Evolutionary conservation across 2,113 vertebrate species (phyloP).

Genomic region (Chloropsis hardwickii): DNA sequence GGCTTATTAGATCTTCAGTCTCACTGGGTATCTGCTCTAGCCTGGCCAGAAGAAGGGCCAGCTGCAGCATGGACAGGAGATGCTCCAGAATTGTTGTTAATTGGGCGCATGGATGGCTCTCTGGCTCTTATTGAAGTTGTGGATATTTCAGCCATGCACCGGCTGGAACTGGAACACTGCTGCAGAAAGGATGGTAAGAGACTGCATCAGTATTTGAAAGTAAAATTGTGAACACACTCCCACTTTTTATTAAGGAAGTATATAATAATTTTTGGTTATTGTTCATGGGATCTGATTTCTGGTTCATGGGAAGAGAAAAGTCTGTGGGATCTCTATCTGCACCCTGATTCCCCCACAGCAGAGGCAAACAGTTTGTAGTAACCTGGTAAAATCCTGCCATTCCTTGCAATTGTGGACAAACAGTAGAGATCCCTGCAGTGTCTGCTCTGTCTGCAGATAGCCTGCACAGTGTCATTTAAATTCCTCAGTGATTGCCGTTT

Average conservation of each 20-base stretch:
- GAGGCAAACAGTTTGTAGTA: background rate
- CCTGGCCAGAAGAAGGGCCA: conserved; percentile 88
- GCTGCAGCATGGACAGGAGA: conserved; percentile 83
- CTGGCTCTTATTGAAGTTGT: conserved; percentile 91
- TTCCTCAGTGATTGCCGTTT: background rate
- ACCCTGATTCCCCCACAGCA: background rate
- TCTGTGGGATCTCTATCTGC: background rate
- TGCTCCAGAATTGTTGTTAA: conserved; percentile 85
- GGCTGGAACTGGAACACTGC: conserved; percentile 91
- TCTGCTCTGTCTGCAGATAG: background rate
- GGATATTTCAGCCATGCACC: conserved; percentile 84
- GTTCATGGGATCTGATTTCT: background rate
- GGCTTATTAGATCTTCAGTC: conserved; percentile 90
- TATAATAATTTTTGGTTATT: background rate
- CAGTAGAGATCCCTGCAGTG: background rate
- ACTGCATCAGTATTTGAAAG: background rate
- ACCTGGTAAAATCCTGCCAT: background rate
- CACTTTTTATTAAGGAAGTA: background rate
- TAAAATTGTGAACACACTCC: accelerated
- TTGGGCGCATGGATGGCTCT: conserved; percentile 94
- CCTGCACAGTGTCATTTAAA: background rate
- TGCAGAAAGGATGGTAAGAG: conserved; percentile 90
- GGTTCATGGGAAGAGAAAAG: background rate
- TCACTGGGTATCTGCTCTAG: conserved; percentile 92
- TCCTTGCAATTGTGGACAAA: background rate